Evolutionary conservation across 2,888 invertebrate genomes (phyloP), one percentile per base, ranked within the genome.

Genomic region (Eremobia ochroleuca): DNA sequence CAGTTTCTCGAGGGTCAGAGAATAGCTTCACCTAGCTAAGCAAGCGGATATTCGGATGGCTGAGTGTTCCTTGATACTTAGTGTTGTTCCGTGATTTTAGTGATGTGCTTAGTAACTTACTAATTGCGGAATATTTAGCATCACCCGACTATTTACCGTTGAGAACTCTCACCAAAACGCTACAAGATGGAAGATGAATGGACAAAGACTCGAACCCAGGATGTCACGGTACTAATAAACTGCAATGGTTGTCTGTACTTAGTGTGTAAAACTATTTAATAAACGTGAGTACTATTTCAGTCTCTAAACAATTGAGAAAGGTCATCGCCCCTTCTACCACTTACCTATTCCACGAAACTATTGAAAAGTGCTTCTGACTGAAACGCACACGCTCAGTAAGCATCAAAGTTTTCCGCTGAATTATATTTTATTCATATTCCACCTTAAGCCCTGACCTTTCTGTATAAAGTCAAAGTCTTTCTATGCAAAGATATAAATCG

Each of bases 401-500:
- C 37, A 55, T 43, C 34, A 46, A 67, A 77, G 55, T 28, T 76
- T 43, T 46, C 13, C 18, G 0, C 25, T 37, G 37, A 31, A 43
- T n/a, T 58, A 68, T 77, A 77, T 68, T 34, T 58, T 68, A 64
- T 77, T 68, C 68, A 68, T 68, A 34, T 28, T 43, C 18, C 21
- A 34, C 40, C n/a, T 61, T 61, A 37, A 46, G 43, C 9, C 3
- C 18, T 49, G 49, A 65, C 73, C 18, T 59, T 15, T 6, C 4
- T 2, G 46, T 46, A 59, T n/a, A 25, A 64, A 28, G 43, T 28
- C 21, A 34, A 64, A n/a, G 34, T n/a, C n/a, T n/a, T n/a, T n/a
- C 4, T n/a, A 43, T 18, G 9, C 1, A 31, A 59, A 59, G 59
- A 59, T 59, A 59, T 31, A 59, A 31, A 59, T 31, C 18, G 59